phyloP scores from a whole-genome alignment of 2,888 invertebrate species.

The Caenorhabditis zanzibari region DNA sequence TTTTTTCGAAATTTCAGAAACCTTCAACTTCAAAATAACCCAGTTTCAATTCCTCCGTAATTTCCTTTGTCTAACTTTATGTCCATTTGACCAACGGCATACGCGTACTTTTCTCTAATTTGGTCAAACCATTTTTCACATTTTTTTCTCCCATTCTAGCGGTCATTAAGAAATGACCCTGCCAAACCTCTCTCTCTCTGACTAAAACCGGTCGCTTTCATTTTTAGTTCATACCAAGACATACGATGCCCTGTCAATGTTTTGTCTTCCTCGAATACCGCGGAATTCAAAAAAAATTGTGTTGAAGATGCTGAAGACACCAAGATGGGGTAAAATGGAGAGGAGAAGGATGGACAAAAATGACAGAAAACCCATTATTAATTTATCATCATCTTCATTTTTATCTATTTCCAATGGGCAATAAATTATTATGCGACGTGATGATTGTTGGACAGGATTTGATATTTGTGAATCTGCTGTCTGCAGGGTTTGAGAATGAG shows the following conservation, averaged over 20 bases:
- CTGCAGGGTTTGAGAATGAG: constrained; percentile 23
- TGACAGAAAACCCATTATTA: constrained; percentile 34
- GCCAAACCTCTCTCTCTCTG: constrained; percentile 11
- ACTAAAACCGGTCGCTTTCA: constrained; percentile 34
- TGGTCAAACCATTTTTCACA: constrained; percentile 46
- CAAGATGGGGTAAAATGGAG: constrained; percentile 6
- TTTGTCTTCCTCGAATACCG: constrained; percentile 39
- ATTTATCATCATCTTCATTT: constrained; percentile 35
- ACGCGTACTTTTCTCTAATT: constrained; percentile 30
- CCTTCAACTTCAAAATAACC: not conserved
- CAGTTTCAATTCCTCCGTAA: constrained; percentile 17
- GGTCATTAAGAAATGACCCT: constrained; percentile 46
- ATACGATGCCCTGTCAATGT: constrained; percentile 36
- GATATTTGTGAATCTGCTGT: constrained; percentile 41
- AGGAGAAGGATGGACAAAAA: constrained; percentile 2
- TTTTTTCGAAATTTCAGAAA: constrained; percentile 5
- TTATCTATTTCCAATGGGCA: constrained; percentile 19
- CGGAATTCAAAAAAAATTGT: constrained; percentile 12
- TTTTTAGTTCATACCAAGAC: constrained; percentile 31
- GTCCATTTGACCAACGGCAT: constrained; percentile 17
- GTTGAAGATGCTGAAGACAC: not conserved
- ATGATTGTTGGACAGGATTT: constrained; percentile 29
- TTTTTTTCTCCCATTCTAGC: constrained; percentile 30
- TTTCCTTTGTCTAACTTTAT: constrained; percentile 21
- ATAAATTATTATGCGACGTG: constrained; percentile 39